Evolutionary conservation across 2,888 invertebrate species (phyloP).

Genomic region (Philopedon plagiatum): DNA sequence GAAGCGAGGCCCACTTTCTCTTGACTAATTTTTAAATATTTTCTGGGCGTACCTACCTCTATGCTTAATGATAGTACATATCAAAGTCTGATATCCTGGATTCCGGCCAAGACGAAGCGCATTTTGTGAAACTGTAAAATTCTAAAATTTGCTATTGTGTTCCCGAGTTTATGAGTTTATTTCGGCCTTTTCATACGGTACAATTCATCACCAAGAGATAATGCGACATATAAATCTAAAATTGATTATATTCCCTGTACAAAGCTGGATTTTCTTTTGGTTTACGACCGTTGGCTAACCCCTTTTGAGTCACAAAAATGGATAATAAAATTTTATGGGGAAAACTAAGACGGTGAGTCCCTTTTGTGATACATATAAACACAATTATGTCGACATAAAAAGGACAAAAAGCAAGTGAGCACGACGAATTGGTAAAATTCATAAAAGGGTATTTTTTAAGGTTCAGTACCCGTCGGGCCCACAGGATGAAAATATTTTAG

Average conservation of each 20-base stretch:
- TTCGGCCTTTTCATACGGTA: constrained; percentile 29
- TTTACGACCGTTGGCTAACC: constrained; percentile 29
- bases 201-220: constrained; percentile 35
- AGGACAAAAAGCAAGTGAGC: background rate
- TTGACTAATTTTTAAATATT: background rate
- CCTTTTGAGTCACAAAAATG: constrained; percentile 19
- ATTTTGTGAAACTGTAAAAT: constrained; percentile 26
- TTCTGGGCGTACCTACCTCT: background rate
- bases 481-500: no score
- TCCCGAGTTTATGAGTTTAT: constrained; percentile 35
- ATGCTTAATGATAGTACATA: constrained; percentile 2
- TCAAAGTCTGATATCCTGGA: constrained; percentile 17
- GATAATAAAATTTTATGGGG: constrained; percentile 18
- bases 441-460: background rate
- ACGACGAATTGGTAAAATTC: background rate
- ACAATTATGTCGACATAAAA: constrained; percentile 7
- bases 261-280: constrained; percentile 6
- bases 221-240: constrained; percentile 36
- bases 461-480: no score
- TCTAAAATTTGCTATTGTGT: constrained; percentile 26
- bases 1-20: no score
- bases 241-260: constrained; percentile 38
- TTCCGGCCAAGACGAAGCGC: constrained; percentile 7
- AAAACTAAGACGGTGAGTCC: constrained; percentile 3
- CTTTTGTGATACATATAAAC: constrained; percentile 11